Conservation (phyloP, 2,113 vertebrate genomes). For the Erpornis zantholeuca region DNA sequence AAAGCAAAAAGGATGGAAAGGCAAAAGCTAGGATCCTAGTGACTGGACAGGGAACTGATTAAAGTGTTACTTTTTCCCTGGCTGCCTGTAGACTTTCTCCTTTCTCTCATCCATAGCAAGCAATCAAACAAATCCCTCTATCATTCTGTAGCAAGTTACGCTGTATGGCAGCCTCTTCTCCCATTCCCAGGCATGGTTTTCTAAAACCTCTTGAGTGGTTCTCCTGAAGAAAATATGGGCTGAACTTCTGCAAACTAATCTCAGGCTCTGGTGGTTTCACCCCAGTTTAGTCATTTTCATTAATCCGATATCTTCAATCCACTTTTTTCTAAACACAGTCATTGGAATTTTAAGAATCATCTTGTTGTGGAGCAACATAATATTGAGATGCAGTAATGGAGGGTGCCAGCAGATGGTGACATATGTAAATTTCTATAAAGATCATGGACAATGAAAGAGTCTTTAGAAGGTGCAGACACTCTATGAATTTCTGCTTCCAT, state of each 20-base stretch:
- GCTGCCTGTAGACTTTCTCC: not conserved
- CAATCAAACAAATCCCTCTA: not conserved
- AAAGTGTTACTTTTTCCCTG: not conserved
- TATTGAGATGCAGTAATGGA: not conserved
- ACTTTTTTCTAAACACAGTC: not conserved
- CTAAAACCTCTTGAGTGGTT: not conserved
- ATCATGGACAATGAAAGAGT: not conserved
- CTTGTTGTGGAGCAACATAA: not conserved
- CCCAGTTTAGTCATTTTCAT: not conserved
- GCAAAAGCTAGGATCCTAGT: not conserved
- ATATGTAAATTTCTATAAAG: not conserved
- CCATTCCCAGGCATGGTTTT: not conserved
- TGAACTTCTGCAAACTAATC: not conserved
- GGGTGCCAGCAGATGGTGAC: conserved; percentile 24
- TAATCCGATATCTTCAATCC: not conserved
- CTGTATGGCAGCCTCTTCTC: not conserved
- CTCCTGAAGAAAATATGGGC: not conserved
- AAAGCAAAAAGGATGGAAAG: not conserved
- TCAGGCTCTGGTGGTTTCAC: not conserved
- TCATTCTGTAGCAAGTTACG: not conserved
- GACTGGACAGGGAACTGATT: not conserved
- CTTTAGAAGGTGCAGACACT: not conserved
- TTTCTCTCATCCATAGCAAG: not conserved
- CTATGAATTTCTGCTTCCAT: not conserved
- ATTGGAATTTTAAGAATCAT: not conserved